Conservation (phyloP, 2,113 vertebrate species). For the Pygoscelis antarcticus region DNA sequence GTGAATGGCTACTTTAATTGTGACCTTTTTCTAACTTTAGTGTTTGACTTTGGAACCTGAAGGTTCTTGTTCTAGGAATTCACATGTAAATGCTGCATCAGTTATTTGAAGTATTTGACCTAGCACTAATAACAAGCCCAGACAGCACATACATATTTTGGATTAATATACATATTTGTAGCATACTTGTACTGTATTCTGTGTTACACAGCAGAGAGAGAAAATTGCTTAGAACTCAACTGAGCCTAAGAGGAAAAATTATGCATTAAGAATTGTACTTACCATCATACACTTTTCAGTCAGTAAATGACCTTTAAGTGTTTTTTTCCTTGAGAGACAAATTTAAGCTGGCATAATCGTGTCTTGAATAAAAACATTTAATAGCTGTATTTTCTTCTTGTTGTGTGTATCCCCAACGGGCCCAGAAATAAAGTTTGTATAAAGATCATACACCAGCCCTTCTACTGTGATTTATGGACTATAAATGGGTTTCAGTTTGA, state of each 20-base stretch:
- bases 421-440: not conserved
- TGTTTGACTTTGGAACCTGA: not conserved
- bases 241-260: not conserved
- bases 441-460: not conserved
- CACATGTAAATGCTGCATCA: not conserved
- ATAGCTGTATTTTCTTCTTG: not conserved
- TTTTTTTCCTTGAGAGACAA: not conserved
- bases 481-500: not conserved
- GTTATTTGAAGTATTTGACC: not conserved
- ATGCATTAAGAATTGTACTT: not conserved
- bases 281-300: not conserved
- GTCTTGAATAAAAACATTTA: slow-evolving; percentile 3
- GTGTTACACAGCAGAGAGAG: not conserved
- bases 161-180: not conserved
- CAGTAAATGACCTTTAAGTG: slow-evolving; percentile 14
- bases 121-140: not conserved
- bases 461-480: not conserved
- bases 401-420: not conserved
- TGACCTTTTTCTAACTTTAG: not conserved
- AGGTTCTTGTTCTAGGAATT: not conserved
- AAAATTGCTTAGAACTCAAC: not conserved
- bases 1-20: not conserved
- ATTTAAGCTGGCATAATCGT: not conserved
- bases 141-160: not conserved
- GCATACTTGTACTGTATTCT: not conserved